Base-by-base conservation (phyloP, 2,797 vertebrate species). In the Bradypodion pumilum region DNA sequence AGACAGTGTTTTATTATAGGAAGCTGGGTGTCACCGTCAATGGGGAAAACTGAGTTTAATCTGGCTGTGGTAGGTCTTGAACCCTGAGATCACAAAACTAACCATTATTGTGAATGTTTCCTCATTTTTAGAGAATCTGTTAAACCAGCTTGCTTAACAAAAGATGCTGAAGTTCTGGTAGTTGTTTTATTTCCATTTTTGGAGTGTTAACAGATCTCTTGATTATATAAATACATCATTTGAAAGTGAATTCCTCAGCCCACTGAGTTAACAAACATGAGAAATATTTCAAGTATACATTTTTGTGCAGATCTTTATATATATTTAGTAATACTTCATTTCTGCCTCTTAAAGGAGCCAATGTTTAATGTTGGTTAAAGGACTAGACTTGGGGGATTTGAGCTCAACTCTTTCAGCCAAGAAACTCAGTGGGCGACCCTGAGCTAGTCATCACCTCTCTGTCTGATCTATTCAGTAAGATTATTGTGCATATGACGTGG, bases 21-120 rank as follows among this genome's bases (percentile, higher is more conserved):
- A 86, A 89, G 63, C 83, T 19, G 25, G 83, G 74, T 76, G 52
- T 72, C 74, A 72, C 3, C 32, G 73, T 78, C 81, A 92, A 87
- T 0, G 84, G 13, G 8, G 88, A 88, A 90, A 88, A 82, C 0
- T 21, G 74, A 74, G 79, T 74, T 35, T 72, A 87, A 42, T 35
- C 65, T 80, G 59, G 40, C 52, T 87, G 15, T 81, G 66, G 63
- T 65, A 66, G 49, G 69, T 87, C 73, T 81, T 46, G 37, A 86
- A 56, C 32, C 37, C 32, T 44, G 82, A 85, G 27, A 8, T 1
- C 70, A 65, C 29, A 73, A 84, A n/a, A 86, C 21, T 74, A 89
- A 69, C 29, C 29, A 2, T 84, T 68, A 73, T 25, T 78, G 8
- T 60, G 78, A 72, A 42, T 29, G 79, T n/a, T 86, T 76, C 74